Base-by-base conservation (phyloP, 1,140 invertebrate genomes). In the Radopholus similis region DNA sequence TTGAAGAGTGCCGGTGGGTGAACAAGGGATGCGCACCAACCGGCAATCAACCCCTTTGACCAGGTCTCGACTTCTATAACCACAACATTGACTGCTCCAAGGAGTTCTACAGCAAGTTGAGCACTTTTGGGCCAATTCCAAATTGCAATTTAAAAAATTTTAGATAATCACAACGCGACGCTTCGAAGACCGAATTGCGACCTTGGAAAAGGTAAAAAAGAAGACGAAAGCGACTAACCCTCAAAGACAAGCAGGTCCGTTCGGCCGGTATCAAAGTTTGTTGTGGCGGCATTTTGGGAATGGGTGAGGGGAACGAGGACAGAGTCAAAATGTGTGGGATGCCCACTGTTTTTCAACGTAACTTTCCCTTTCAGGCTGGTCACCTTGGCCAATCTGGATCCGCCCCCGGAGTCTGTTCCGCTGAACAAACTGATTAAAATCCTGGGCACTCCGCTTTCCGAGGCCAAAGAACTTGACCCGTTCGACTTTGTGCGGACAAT, bases 31-130 rank as follows among this genome's bases (percentile, higher is more conserved):
- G 4, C 13, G 26, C 44, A 47, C n/a, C 9, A 15, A 59, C 5
- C 5, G 15, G 26, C 42, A 37, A 18, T 13, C 23, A 42, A 28
- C 18, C 28, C 44, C 13, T n/a, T 60, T 60, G 34, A 38, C 11
- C 30, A 60, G 57, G 57, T 8, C 37, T 60, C 8, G 57, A 60
- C 44, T 60, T 60, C 26, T 60, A 60, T 23, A 60, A 60, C 26
- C 57, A 60, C n/a, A 60, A 60, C 30, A 60, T 60, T 11, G 57
- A 60, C 30, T 60, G 57, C 44, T 60, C 57, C 38, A 60, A 60
- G 44, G 57, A 60, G 21, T 60, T 60, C 21, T 60, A 60, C 44
- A 30, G 30, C 28, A 60, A 60, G n/a, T n/a, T n/a, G n/a, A n/a
- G n/a, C n/a, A n/a, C n/a, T n/a, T n/a, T n/a, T n/a, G n/a, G n/a